phyloP scores from a whole-genome alignment of 92 coral and sea anemone species.

The Phymanthus crucifer region DNA sequence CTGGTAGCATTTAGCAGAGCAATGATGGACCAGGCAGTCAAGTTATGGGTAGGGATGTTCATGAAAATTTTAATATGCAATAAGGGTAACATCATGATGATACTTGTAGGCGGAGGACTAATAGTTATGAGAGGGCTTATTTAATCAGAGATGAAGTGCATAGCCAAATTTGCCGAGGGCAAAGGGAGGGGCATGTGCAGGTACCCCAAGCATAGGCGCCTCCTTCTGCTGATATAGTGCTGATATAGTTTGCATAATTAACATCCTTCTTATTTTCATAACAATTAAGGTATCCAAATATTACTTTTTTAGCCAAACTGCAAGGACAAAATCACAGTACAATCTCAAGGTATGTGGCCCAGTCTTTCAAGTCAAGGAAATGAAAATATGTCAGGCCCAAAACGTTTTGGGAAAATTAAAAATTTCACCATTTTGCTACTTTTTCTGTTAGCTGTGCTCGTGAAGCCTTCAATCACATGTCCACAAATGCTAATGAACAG shows the following conservation, averaged over 20 bases:
- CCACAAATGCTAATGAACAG: conserved; percentile 9
- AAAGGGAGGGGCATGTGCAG: no score
- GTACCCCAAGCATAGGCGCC: no score
- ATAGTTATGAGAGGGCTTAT: no score
- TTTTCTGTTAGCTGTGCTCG: conserved; percentile 22
- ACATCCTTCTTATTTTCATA: no score
- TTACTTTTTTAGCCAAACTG: conserved; percentile 52
- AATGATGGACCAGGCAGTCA: conserved; percentile 66
- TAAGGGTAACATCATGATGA: not conserved
- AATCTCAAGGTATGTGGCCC: conserved; percentile 78
- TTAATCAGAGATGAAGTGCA: no score
- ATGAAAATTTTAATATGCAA: not conserved
- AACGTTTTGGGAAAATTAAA: not conserved
- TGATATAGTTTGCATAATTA: no score
- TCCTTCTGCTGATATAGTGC: not conserved
- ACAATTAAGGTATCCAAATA: not conserved
- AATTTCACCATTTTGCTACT: not conserved
- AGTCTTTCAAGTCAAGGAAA: not conserved
- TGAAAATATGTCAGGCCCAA: not conserved
- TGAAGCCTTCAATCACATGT: conserved; percentile 20
- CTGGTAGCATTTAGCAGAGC: conserved; percentile 83
- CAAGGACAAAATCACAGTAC: conserved; percentile 64
- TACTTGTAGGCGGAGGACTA: no score
- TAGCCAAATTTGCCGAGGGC: no score
- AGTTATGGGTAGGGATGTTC: conserved; percentile 74